Percentiles rank a stretch among this genome's conserved stretches.
Evolutionary conservation across 1,140 invertebrate genomes (phyloP).

Genomic region (Globodera ellingtonae): DNA sequence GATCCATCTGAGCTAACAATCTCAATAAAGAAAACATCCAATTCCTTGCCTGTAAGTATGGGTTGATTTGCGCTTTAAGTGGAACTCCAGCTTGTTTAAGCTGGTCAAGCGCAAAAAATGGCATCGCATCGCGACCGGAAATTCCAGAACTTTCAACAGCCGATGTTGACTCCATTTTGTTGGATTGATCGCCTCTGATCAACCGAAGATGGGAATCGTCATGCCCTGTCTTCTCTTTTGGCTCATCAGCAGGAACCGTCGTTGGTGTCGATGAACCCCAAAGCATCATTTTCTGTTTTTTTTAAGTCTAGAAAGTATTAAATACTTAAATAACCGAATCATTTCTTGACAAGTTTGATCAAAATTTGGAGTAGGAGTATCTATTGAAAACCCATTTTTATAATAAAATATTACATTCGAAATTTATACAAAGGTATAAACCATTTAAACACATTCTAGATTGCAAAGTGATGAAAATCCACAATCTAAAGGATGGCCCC

Average conservation of each 20-base stretch:
- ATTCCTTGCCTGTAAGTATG: conserved; percentile 49
- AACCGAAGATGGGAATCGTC: neutral
- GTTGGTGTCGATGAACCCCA: conserved; percentile 1
- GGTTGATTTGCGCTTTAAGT: conserved; percentile 49
- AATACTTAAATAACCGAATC: neutral
- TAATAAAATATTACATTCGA: neutral
- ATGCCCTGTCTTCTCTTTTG: neutral
- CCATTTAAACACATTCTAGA: neutral
- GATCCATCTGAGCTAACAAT: conserved; percentile 43
- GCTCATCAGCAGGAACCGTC: neutral
- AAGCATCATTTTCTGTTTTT: conserved; percentile 9
- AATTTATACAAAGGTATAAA: neutral
- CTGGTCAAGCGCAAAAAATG: conserved; percentile 43
- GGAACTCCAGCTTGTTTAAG: conserved; percentile 51
- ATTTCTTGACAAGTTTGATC: neutral
- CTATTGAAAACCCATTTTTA: no score
- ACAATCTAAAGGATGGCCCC: no score
- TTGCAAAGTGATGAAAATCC: neutral
- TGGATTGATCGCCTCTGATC: neutral
- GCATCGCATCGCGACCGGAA: neutral
- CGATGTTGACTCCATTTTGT: neutral
- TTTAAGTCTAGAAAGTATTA: neutral
- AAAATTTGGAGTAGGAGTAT: no score
- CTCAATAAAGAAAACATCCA: no score
- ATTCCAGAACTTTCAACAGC: neutral